These are phyloP conservation scores for Osedax frankpressi DNA, from an alignment of 2,888 invertebrate species.

Conservation along the genomic window DNA sequence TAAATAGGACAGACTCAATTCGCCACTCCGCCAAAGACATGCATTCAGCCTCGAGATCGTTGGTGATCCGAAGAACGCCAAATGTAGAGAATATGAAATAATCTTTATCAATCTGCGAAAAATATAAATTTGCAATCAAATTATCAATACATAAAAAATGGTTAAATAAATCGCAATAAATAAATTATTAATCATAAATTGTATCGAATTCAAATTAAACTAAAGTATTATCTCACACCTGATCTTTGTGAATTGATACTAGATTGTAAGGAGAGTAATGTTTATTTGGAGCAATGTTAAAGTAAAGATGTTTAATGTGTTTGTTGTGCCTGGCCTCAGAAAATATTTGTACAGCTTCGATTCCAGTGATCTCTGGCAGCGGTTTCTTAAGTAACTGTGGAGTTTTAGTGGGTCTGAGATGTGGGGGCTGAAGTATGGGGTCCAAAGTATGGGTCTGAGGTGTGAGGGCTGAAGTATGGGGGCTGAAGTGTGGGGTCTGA, in stretches of 20 bases:
- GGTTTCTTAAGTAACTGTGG: slow-evolving; percentile 1
- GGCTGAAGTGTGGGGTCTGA: too few species aligned
- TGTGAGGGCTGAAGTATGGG: too few species aligned
- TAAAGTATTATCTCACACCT: slow-evolving; percentile 21
- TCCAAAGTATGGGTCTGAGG: too few species aligned
- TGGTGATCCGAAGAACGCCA: slow-evolving; percentile 41
- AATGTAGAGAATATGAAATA: slow-evolving; percentile 45
- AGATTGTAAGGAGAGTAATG: slow-evolving; percentile 41
- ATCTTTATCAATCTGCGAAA: slow-evolving; percentile 33
- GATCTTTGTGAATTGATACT: slow-evolving; percentile 37
- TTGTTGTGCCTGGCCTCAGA: slow-evolving; percentile 39
- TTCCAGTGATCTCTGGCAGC: slow-evolving; percentile 32
- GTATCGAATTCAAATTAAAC: too few species aligned
- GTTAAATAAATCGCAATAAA: not conserved
- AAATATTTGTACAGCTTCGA: slow-evolving; percentile 43
- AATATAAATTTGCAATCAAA: slow-evolving; percentile 1
- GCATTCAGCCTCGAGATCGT: slow-evolving; percentile 36
- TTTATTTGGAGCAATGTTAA: slow-evolving; percentile 34
- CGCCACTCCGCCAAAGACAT: slow-evolving; percentile 42
- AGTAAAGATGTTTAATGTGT: slow-evolving; percentile 39
- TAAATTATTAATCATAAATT: not conserved
- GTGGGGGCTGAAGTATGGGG: too few species aligned
- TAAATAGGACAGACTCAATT: slow-evolving; percentile 42
- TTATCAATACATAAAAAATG: not conserved
- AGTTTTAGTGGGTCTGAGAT: too few species aligned